Evolutionary conservation across 2,888 invertebrate genomes (phyloP), one percentile per base, ranked within the genome.

Genomic region (Germaria angustata): DNA sequence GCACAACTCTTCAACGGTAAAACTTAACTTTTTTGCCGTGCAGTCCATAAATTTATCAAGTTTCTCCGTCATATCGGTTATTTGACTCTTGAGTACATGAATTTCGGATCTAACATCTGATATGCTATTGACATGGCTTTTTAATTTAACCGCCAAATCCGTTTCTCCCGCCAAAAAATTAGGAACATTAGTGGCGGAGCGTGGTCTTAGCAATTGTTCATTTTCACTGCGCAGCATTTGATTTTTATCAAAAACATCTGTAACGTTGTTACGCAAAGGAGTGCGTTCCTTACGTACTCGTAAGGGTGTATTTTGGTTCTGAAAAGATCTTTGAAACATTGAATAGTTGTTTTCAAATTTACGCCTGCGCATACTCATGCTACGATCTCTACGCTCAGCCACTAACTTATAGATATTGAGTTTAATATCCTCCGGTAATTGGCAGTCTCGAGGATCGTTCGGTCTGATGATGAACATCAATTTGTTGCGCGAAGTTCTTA

Each of bases 371-470:
- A 93, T 89, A 85, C 93, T 93, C 87, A 92, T 92, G 78, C 92
- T 93, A 71, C 92, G 93, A 85, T 93, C 93, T 86, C 94, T 94
- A 11, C 94, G 93, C 84, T 95, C 95, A 0, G 94, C 94, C 0
- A 96, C 95, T 87, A 96, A 92, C 87, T 94, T 94, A 90, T 95
- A 96, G 57, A 96, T 93, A 44, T 94, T 94, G 59, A 93, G 92
- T 85, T 96, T 94, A 69, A 96, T 91, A 53, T 96, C 95, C 87
- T 94, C 94, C 0, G 96, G 96, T 85, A 95, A 92, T 87, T 95
- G 93, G 73, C 93, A 94, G 86, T 96, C 96, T 66, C 96, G 92
- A 0, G 96, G 96, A 90, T 97, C 96, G 87, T 96, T 96, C 0
- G 96, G 96, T 69, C 95, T 92, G 84, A 96, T 94, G 84, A 95